These are phyloP conservation scores for Chelidonichthys spinosus DNA, from an alignment of 2,797 vertebrate genomes.

Conservation along the genomic window DNA sequence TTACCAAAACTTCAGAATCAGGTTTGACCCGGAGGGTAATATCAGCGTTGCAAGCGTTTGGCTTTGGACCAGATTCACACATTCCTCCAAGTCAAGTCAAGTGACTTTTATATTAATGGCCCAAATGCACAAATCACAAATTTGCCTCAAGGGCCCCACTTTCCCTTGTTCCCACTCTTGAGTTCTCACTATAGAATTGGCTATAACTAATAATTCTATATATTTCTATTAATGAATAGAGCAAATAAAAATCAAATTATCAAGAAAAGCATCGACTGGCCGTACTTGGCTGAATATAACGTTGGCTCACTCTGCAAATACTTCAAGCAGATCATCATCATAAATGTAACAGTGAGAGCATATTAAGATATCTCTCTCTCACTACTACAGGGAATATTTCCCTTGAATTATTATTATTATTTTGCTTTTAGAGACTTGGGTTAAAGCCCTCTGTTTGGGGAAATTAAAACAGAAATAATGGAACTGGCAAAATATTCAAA, in stretches of 20 bases:
- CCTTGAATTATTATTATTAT: not conserved
- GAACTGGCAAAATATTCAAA: conserved; percentile 20
- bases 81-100: conserved; percentile 23
- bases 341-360: conserved; percentile 2
- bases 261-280: not conserved
- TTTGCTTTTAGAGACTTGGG: not conserved
- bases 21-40: conserved; percentile 43
- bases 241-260: not conserved
- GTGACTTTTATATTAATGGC: not conserved
- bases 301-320: conserved; percentile 5
- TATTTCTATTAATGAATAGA: too few relatives aligned
- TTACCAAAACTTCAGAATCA: conserved; percentile 27
- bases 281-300: conserved; percentile 20
- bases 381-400: not conserved
- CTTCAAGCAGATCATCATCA: conserved; percentile 13
- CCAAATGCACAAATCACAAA: conserved; percentile 11
- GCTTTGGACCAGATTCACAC: conserved; percentile 22
- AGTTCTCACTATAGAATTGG: not conserved
- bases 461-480: conserved; percentile 1
- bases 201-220: not conserved
- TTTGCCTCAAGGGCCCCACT: not conserved
- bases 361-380: not conserved
- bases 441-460: not conserved
- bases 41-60: conserved; percentile 24
- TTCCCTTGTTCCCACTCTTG: not conserved